Percentiles rank a stretch among this genome's conserved stretches.
These are phyloP conservation scores for Clistopyga incitator DNA, from an alignment of 2,888 invertebrate species.

Conservation along the genomic window DNA sequence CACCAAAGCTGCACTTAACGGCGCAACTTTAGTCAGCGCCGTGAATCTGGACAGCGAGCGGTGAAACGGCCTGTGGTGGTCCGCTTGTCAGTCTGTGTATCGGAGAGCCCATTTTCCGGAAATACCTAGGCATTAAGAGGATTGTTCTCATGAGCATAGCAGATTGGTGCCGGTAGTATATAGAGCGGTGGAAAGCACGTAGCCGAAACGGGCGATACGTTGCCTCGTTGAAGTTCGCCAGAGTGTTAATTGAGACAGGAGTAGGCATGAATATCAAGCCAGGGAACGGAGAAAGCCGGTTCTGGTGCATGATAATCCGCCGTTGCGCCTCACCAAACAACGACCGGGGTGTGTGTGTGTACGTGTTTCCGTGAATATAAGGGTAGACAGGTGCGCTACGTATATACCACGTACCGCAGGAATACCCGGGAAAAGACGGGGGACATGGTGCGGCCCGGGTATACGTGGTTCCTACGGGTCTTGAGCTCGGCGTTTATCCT, in stretches of 20 bases:
- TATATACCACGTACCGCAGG: slow-evolving; percentile 13
- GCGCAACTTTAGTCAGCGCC: background rate
- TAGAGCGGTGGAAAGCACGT: slow-evolving; percentile 30
- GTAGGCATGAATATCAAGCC: slow-evolving; percentile 36
- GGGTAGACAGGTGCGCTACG: slow-evolving; percentile 1
- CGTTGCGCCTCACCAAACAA: slow-evolving; percentile 64
- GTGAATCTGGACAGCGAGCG: slow-evolving; percentile 5
- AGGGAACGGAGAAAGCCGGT: slow-evolving; percentile 57
- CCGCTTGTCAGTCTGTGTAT: background rate
- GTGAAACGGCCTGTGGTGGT: slow-evolving; percentile 18
- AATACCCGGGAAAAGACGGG: slow-evolving; percentile 58
- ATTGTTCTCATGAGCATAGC: slow-evolving; percentile 63
- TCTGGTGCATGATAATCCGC: slow-evolving; percentile 65
- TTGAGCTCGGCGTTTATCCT: slow-evolving; percentile 37
- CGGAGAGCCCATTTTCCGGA: slow-evolving; percentile 34
- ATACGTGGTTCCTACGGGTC: slow-evolving; percentile 16
- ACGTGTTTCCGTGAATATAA: slow-evolving; percentile 47
- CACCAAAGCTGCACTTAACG: background rate
- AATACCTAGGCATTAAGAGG: slow-evolving; percentile 65
- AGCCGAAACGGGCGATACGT: slow-evolving; percentile 60
- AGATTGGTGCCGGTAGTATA: slow-evolving; percentile 50
- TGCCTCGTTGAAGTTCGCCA: slow-evolving; percentile 61
- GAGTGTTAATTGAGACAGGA: slow-evolving; percentile 66
- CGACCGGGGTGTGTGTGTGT: slow-evolving; percentile 34
- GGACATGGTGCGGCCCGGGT: slow-evolving; percentile 49